Evolutionary conservation across 1,140 invertebrate genomes (phyloP).

Genomic region (Bombus ignitus): DNA sequence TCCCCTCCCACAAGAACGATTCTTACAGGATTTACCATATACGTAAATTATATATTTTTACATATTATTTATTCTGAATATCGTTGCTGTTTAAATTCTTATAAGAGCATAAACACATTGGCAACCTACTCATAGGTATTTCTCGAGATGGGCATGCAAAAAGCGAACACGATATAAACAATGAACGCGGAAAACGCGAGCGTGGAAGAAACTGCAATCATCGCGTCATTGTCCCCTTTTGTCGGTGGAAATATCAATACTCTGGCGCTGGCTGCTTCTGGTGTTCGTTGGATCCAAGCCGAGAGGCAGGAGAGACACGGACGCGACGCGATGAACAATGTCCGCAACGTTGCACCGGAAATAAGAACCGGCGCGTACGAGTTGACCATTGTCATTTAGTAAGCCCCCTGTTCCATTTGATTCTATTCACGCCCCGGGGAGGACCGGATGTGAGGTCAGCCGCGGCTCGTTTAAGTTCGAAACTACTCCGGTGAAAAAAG

Average conservation of each 20-base stretch:
- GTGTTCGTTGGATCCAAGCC: neutral
- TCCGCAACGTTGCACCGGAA: conserved; percentile 67
- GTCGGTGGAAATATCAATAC: conserved; percentile 23
- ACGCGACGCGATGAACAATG: conserved; percentile 65
- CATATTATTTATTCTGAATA: neutral
- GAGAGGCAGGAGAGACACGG: neutral
- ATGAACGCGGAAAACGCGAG: neutral
- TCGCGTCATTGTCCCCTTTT: conserved; percentile 15
- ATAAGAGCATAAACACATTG: neutral
- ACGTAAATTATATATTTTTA: no score
- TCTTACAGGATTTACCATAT: no score
- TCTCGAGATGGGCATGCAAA: neutral
- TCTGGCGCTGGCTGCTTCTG: neutral
- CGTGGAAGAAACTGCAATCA: conserved; percentile 18
- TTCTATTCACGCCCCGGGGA: conserved; percentile 66
- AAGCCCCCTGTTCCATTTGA: conserved; percentile 69
- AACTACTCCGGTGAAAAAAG: conserved; percentile 48
- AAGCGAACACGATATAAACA: no score
- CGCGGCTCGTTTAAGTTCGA: conserved; percentile 70
- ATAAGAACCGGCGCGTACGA: conserved; percentile 71
- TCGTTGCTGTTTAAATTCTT: neutral
- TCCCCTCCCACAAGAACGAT: no score
- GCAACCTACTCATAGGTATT: neutral
- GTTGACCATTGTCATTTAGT: conserved; percentile 71
- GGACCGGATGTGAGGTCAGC: conserved; percentile 69